Base-by-base conservation (phyloP, 1,140 invertebrate genomes). In the Lutraria rhynchaena region DNA sequence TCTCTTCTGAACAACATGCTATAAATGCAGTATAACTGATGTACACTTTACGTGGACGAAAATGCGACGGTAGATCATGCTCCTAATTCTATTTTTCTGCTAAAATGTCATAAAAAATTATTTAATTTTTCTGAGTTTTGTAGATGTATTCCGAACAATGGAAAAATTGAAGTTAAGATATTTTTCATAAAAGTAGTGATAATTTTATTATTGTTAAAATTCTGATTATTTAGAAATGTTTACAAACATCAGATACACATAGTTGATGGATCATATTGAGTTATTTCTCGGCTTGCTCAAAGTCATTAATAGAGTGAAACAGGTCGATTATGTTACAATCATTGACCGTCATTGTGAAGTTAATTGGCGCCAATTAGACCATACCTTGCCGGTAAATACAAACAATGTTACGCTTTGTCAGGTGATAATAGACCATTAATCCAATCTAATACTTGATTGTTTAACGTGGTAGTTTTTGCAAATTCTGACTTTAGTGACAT, bases 311-410 rank as follows among this genome's bases (percentile, higher is more conserved):
- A 46, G 63, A 57, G 69, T 24, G 29, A 73, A 24, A 22, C 19
- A 13, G 19, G 49, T 44, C 55, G 63, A 61, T 75, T 75, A 49
- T 46, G 46, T 75, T 61, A 41, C 24, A 41, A 74, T 58, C 33
- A 74, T 74, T 29, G 22, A 24, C 35, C n/a, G 33, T 61, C 5
- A 61, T 61, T 61, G 17, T 15, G 13, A 22, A 22, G 58, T 29
- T 75, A 75, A 75, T 75, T 75, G 73, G 73, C 73, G 73, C 41
- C 73, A 75, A 75, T 75, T 75, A 75, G 24, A 27, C 29, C 35
- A 61, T 46, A 63, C 57, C 35, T 41, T 29, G 35, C 41, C 44
- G 41, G 44, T 67, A 4, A 29, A 49, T 49, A 67, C 41, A 41
- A 75, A 61, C 73, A 60, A 19, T 0, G 9, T 44, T 22, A 33